Base-by-base conservation (phyloP, 1,140 invertebrate species). In the Eupeodes corollae region DNA sequence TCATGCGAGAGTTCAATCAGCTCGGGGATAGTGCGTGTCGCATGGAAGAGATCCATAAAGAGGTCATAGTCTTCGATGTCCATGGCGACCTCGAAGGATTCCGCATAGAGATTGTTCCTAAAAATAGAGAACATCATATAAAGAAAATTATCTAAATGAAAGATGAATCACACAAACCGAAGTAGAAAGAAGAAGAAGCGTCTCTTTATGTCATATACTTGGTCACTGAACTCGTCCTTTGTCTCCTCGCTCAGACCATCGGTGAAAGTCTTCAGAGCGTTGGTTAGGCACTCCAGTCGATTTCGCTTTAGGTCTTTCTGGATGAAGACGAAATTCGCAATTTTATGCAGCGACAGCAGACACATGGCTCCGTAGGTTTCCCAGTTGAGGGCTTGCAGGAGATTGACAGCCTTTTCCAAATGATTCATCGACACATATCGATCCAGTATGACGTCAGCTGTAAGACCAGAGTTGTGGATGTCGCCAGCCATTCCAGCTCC, bases 1-100 rank as follows among this genome's bases (percentile, higher is more conserved):
- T 86, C 85, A 26, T 74, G 75, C 1, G 86, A 84, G 58, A 92
- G 77, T 52, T 80, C 78, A 1, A 51, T 47, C 12, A 70, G 71
- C 51, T 84, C 79, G 16, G 78, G 79, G 48, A 79, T 75, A 45
- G 78, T 74, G 47, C 78, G 68, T 26, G 88, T 86, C 50, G 85
- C 80, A 68, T 84, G 86, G 60, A 88, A 81, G 35, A 91, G 77
- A 70, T 92, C 88, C 79, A 86, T 79, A 57, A 88, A 88, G 33
- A 88, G 74, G 70, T 88, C 86, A 58, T 84, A 82, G 61, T 87
- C 83, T 30, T 77, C 77, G 45, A 93, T 74, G 65, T 92, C 88
- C 54, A 91, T 84, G 13, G 86, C 88, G 41, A 93, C 69, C 48
- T 87, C 77, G 58, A 90, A 86, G 10, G 89, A 88, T 60, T 89